A percentile compares a stretch with the other conserved stretches of the same genome.
Evolutionary conservation across 2,888 invertebrate genomes (phyloP).

Genomic region (Agrotis clavis): DNA sequence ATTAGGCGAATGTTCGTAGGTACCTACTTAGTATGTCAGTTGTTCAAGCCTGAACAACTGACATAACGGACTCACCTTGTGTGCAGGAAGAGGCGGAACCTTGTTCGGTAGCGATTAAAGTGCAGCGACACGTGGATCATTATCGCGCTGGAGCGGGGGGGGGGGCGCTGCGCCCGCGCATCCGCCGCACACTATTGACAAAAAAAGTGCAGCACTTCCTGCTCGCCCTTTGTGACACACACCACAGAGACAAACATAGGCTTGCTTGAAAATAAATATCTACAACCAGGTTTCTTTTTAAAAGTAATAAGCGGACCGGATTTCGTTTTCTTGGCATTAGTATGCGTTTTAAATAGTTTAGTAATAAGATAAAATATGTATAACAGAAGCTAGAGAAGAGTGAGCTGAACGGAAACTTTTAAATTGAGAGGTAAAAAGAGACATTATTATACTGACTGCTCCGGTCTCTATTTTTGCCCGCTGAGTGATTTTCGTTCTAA

Average conservation of each 20-base stretch:
- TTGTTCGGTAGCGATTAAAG: slow-evolving; percentile 42
- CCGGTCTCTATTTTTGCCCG: too few species aligned
- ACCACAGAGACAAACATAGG: slow-evolving; percentile 6
- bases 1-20: neutral
- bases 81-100: slow-evolving; percentile 53
- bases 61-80: slow-evolving; percentile 39
- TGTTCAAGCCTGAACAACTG: slow-evolving; percentile 14
- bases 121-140: slow-evolving; percentile 49
- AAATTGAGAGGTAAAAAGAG: too few species aligned
- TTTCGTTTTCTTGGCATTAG: too few species aligned
- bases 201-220: slow-evolving; percentile 59
- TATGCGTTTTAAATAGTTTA: too few species aligned
- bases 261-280: neutral
- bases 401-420: too few species aligned
- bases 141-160: neutral
- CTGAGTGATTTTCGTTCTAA: too few species aligned
- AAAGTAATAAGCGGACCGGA: too few species aligned
- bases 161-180: slow-evolving; percentile 48
- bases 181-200: slow-evolving; percentile 56
- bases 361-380: too few species aligned
- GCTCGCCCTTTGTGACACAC: slow-evolving; percentile 28
- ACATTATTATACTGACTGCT: too few species aligned
- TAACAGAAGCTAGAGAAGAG: too few species aligned
- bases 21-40: neutral
- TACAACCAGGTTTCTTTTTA: too few species aligned